These are phyloP conservation scores for Lepus americanus DNA, from an alignment of 2,113 vertebrate genomes.

Conservation along the genomic window DNA sequence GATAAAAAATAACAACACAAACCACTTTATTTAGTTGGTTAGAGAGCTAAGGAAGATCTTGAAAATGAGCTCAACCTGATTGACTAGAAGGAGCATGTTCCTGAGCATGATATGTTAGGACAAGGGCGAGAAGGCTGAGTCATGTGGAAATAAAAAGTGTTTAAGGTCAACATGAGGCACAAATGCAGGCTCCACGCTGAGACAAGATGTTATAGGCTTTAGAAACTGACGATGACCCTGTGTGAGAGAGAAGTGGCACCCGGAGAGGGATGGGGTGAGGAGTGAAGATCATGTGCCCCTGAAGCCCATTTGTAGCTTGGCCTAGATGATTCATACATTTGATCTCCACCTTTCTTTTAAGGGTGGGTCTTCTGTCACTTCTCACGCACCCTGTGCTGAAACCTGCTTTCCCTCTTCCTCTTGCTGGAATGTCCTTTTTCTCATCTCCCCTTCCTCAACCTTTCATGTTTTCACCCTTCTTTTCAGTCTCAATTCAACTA, in stretches of 20 bases:
- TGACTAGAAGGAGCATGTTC: not conserved
- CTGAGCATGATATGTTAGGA: not conserved
- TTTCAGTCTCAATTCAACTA: not conserved
- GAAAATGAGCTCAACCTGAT: not conserved
- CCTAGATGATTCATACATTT: not conserved
- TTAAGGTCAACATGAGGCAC: not conserved
- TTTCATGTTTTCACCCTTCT: not conserved
- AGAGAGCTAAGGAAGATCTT: not conserved
- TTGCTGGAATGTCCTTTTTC: not conserved
- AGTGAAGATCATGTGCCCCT: not conserved
- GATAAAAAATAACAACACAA: not conserved
- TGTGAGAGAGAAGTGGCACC: not conserved
- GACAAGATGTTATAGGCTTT: not conserved
- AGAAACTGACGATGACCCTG: not conserved
- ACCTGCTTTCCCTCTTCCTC: not conserved
- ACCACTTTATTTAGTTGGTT: not conserved
- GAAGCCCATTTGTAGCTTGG: not conserved
- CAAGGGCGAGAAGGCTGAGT: not conserved
- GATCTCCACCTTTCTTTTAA: not conserved
- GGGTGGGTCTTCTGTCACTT: not conserved
- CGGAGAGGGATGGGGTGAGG: accelerated
- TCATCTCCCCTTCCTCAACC: not conserved
- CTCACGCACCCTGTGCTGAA: too few relatives aligned
- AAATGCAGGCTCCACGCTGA: not conserved
- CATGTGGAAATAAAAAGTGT: not conserved